Base-by-base conservation (phyloP, 2,797 vertebrate genomes). In the Anguilla marmorata region DNA sequence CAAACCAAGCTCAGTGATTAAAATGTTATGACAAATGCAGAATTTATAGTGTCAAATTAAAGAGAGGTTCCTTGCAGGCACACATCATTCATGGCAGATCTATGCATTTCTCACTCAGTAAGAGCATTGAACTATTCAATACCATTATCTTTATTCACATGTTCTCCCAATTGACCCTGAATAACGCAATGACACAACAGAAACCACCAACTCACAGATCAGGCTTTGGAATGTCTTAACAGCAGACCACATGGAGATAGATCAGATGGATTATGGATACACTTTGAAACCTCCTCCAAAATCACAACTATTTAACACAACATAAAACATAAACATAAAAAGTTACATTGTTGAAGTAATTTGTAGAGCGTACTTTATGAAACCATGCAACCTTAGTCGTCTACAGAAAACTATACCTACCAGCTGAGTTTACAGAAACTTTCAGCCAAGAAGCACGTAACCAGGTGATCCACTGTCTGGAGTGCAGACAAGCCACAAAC, bases 31-130 rank as follows among this genome's bases (percentile, higher is more conserved):
- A 74, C 88, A 52, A 69, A 91, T 92, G 84, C 85, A 86, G 88
- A 90, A 93, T 92, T 79, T 45, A 91, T 91, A 87, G 87, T 91
- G 60, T 0, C 87, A 41, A 89, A 89, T 60, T 84, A 86, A 86
- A 41, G 50, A 54, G 33, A 83, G 5, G 54, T 79, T 66, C 87
- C 37, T 86, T 87, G 52, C 50, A 89, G 88, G 74, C 33, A 88
- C 86, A 89, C 84, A 94, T 92, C 92, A 92, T 93, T 93, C 86
- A 92, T 90, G 86, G 60, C 88, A 86, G 85, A 87, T 87, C 88
- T 88, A 89, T 91, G 88, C 86, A 85, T 86, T 87, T 90, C 86
- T 52, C 89, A 89, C 11, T 83, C 33, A 86, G 85, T 90, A 92
- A 90, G 90, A 87, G 91, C 90, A 94, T 94, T 90, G 91, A 89